phyloP scores from a whole-genome alignment of 1,140 invertebrate species.

The Vollenhovia emeryi region DNA sequence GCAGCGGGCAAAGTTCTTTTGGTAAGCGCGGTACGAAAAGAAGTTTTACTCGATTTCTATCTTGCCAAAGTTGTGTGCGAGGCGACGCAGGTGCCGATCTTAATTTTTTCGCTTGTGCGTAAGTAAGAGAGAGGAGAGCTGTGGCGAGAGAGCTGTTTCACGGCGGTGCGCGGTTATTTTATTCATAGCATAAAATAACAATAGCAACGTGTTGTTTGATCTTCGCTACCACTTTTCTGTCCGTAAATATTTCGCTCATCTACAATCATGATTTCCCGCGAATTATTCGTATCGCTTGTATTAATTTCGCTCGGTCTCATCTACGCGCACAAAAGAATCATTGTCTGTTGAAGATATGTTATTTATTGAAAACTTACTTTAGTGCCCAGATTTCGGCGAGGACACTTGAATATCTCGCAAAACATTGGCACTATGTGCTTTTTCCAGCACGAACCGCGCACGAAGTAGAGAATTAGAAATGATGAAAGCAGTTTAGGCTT shows the following conservation, averaged over 20 bases:
- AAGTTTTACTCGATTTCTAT: slow-evolving; percentile 32
- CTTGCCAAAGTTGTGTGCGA: background rate
- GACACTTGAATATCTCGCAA: background rate
- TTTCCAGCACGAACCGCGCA: background rate
- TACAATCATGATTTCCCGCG: background rate
- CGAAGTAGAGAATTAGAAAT: background rate
- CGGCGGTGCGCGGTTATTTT: background rate
- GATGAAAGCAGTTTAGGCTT: background rate
- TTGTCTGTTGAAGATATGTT: background rate
- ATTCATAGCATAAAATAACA: background rate
- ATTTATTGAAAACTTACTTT: background rate
- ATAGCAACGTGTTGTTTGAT: slow-evolving; percentile 1
- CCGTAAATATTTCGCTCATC: background rate
- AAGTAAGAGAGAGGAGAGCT: background rate
- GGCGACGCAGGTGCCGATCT: slow-evolving; percentile 13
- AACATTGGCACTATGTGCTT: no score
- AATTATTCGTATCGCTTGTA: background rate
- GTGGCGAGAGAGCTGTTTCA: background rate
- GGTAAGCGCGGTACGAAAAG: background rate
- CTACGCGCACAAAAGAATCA: background rate
- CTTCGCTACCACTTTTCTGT: background rate
- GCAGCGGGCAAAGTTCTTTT: background rate
- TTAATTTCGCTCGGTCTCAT: background rate
- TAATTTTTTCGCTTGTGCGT: slow-evolving; percentile 23
- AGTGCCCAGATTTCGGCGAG: background rate